Percentiles rank a stretch among this genome's conserved stretches.
These are phyloP conservation scores for Engraulis encrasicolus DNA, from an alignment of 2,113 vertebrate species.

Conservation along the genomic window DNA sequence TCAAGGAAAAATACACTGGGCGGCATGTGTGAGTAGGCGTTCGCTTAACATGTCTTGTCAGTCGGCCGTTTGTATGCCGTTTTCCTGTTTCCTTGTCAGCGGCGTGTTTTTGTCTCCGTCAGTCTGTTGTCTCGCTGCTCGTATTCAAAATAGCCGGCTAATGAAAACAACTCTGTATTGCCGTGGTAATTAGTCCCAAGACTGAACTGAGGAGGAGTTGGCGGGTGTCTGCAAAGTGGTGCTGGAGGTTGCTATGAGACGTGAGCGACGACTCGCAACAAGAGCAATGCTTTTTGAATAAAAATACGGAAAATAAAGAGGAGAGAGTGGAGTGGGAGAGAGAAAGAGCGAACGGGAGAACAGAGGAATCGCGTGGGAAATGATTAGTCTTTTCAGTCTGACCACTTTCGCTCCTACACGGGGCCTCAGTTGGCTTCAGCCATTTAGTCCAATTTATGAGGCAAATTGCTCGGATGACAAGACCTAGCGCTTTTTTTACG, in stretches of 20 bases:
- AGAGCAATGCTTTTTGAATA: not conserved
- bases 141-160: not conserved
- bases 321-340: not conserved
- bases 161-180: slow-evolving; percentile 6
- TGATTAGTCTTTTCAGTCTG: not conserved
- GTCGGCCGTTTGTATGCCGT: not conserved
- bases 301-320: not conserved
- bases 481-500: not conserved
- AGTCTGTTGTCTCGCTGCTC: not conserved
- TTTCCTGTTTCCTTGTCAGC: slow-evolving; percentile 15
- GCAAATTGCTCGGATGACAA: not conserved
- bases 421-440: not conserved
- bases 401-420: not conserved
- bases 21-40: slow-evolving; percentile 28
- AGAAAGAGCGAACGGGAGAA: too few relatives aligned
- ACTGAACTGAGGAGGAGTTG: not conserved
- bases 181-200: not conserved
- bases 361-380: not conserved
- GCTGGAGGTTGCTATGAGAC: slow-evolving; percentile 19
- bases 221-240: not conserved
- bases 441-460: not conserved
- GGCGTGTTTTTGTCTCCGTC: not conserved
- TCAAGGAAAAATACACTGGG: slow-evolving; percentile 51
- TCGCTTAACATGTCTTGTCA: not conserved
- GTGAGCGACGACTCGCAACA: not conserved